Evolutionary conservation across 2,888 invertebrate species (phyloP), one percentile per base, ranked within the genome.

Genomic region (Sturmia bella): DNA sequence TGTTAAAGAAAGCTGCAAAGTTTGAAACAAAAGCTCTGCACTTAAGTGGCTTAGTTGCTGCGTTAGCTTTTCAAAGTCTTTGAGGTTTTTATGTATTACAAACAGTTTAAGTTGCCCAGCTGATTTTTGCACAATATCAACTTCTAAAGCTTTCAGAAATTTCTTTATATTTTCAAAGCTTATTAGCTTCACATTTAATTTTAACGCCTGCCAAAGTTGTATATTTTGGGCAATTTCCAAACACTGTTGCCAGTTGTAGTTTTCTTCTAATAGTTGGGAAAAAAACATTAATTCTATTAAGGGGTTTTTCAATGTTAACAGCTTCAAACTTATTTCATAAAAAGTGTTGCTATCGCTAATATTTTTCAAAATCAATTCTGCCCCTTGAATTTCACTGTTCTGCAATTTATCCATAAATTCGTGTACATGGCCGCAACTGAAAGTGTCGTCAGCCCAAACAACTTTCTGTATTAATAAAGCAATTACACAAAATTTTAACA

Each of bases 301-400:
- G 9, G 54, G 39, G 7, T 70, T 27, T 21, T 39, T 50, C 32
- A 48, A 32, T 27, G 41, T 48, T 48, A 82, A 74, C 12, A 82
- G 15, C n/a, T 82, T 48, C 61, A 21, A 37, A 48, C 78, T 78
- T 27, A 82, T 59, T 50, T 70, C 12, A 9, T 74, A 41, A 21
- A 82, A 41, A 32, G n/a, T 24, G 45, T 74, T 64, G 19, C 66
- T 21, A 54, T 70, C 78, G 43, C 59, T 82, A 61, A 66, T 45
- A 70, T 78, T 82, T 82, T 41, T 64, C n/a, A 78, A 75, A 75
- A 82, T 66, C 19, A 59, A 12, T 66, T 41, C 70, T 9, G 74
- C 82, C 52, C 59, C 24, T 6, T 54, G 63, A 37, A 70, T 17
- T 45, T 75, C 78, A 37, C 70, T 52, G 12, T 11, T 59, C 17